A percentile compares a stretch with the other conserved stretches of the same genome.
Conservation (phyloP, 1,140 invertebrate species). For the Eriosoma lanigerum region DNA sequence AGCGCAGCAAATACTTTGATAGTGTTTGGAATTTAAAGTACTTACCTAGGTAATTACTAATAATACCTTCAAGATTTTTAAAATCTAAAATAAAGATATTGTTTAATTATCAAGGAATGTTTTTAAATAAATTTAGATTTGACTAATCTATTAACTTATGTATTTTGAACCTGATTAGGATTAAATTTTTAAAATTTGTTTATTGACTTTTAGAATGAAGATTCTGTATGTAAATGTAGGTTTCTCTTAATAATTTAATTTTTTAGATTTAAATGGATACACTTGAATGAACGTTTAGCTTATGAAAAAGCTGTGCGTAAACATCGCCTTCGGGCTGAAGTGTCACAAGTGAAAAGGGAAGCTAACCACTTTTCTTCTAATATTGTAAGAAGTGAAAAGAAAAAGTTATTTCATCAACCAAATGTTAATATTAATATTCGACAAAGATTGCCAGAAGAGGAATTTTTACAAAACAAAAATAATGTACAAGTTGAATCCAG, state of each 20-base stretch:
- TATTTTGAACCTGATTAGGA: no score
- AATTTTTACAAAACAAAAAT: constrained; percentile 24
- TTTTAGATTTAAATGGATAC: constrained; percentile 88
- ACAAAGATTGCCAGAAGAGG: constrained; percentile 22
- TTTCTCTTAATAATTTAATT: no score
- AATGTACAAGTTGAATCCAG: constrained; percentile 25
- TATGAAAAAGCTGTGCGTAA: constrained; percentile 88
- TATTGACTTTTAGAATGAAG: no score
- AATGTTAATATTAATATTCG: constrained; percentile 28
- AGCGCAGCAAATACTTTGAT: constrained; percentile 84
- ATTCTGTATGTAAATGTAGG: no score
- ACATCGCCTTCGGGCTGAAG: constrained; percentile 83
- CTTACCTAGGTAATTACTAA: constrained; percentile 71
- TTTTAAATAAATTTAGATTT: no score
- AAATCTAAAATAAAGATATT: no score
- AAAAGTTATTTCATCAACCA: constrained; percentile 22
- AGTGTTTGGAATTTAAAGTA: constrained; percentile 96
- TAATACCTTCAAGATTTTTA: no score
- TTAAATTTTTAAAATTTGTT: no score
- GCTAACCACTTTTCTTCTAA: constrained; percentile 59
- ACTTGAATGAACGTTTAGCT: constrained; percentile 86
- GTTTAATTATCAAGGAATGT: no score
- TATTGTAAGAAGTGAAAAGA: constrained; percentile 55
- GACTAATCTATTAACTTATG: no score
- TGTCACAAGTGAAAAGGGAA: constrained; percentile 87